These are phyloP conservation scores for Picathartes gymnocephalus DNA, from an alignment of 2,113 vertebrate species.

Conservation along the genomic window DNA sequence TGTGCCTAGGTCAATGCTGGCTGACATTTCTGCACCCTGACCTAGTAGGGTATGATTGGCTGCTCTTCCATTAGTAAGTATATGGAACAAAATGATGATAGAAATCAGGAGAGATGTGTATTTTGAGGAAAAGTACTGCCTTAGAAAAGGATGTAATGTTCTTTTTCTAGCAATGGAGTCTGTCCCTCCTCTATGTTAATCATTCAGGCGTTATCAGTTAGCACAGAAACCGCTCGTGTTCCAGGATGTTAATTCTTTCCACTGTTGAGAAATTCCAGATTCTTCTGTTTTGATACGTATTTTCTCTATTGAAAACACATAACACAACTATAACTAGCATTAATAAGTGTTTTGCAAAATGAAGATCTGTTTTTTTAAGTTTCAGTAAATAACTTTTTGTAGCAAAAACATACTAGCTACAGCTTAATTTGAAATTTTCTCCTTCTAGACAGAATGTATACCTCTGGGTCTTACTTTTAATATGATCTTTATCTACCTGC, in stretches of 20 bases:
- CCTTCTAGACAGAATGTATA: not conserved
- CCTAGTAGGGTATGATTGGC: not conserved
- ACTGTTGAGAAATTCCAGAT: not conserved
- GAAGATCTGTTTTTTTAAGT: not conserved
- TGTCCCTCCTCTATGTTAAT: not conserved
- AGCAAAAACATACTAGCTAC: not conserved
- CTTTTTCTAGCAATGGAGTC: not conserved
- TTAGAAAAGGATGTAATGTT: not conserved
- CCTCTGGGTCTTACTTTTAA: not conserved
- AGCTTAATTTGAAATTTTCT: not conserved
- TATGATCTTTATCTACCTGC: not conserved
- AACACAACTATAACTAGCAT: not conserved
- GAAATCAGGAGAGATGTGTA: not conserved
- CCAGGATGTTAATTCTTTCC: not conserved
- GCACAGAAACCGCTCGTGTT: not conserved
- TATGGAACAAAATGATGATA: not conserved
- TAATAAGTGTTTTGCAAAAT: not conserved
- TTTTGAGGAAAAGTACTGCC: not conserved
- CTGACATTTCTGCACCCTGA: not conserved
- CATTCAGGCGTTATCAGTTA: not conserved
- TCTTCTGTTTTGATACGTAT: not conserved
- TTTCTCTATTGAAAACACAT: not conserved
- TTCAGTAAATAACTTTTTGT: not conserved
- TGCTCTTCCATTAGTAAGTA: not conserved
- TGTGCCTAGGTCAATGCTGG: not conserved